Conservation (phyloP, 1,140 invertebrate species). For the Mizuhopecten yessoensis region DNA sequence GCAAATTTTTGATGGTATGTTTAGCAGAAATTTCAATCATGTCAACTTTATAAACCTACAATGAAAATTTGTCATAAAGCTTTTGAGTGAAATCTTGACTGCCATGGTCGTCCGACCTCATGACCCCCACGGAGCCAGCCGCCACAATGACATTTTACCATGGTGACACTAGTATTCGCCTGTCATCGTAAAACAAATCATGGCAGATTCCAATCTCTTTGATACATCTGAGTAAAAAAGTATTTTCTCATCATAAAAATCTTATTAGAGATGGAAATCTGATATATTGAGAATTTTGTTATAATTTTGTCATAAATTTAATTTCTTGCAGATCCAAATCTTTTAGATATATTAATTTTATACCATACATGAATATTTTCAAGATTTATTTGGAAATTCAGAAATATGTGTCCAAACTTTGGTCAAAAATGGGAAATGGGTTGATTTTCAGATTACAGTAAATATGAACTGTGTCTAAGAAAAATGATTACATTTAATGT, state of each 20-base stretch:
- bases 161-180: not conserved
- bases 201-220: not conserved
- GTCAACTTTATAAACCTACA: not conserved
- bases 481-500: not conserved
- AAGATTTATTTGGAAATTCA: not conserved
- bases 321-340: not conserved
- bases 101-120: not conserved
- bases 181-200: constrained; percentile 28
- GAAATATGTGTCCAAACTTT: not conserved
- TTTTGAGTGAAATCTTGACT: not conserved
- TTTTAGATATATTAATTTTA: not conserved
- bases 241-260: constrained; percentile 10
- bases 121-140: not conserved
- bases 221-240: not conserved
- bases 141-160: not conserved
- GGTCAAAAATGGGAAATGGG: not conserved
- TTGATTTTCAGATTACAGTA: not conserved
- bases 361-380: not conserved
- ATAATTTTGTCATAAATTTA: constrained; percentile 22
- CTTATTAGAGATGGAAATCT: not conserved
- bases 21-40: not conserved
- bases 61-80: not conserved
- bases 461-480: not conserved
- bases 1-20: not conserved
- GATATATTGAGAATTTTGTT: not conserved